Base-by-base conservation (phyloP, 2,797 vertebrate species). In the Protosalanx chinensis region DNA sequence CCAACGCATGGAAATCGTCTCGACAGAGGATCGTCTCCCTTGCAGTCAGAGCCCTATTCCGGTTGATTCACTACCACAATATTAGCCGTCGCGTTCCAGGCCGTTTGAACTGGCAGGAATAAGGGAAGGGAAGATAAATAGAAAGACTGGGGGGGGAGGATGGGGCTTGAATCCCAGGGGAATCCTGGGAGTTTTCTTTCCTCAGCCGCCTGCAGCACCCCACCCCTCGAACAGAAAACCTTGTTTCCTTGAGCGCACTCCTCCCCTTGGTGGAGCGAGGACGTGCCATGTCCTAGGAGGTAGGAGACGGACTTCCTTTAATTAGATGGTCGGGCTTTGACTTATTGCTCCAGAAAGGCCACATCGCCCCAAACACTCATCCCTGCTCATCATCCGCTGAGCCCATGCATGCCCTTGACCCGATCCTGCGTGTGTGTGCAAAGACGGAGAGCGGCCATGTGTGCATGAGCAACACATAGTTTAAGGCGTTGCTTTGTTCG, bases 291-390 rank as follows among this genome's bases (percentile, higher is more conserved):
- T 89, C 82, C 80, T 84, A 76, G 81, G 82, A 83, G 81, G 83
- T 84, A 76, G 81, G 82, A 82, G 81, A 83, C 76, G 84, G 76
- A 84, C 84, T 75, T 85, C 89, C 84, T 88, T 91, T 91, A 91
- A 91, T 88, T 87, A 90, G 89, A 88, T 88, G 90, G 87, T 84
- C 87, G 80, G 85, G 87, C 88, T 87, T 90, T 90, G 89, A 91
- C 85, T 91, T 92, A 93, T 91, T 84, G 68, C 83, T 87, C 72
- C 79, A 85, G 85, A 92, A 91, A 93, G 89, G 89, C 86, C 89
- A 90, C 81, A 81, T 72, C 82, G 83, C 86, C 87, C 87, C 76
- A 81, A 81, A 89, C 85, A 82, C 84, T 88, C 88, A 88, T 88
- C 84, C 85, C 73, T 67, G 79, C 82, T 88, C 82, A 86, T 83